These are phyloP conservation scores for Dreissena rostriformis DNA, from an alignment of 1,140 invertebrate species.

Conservation along the genomic window DNA sequence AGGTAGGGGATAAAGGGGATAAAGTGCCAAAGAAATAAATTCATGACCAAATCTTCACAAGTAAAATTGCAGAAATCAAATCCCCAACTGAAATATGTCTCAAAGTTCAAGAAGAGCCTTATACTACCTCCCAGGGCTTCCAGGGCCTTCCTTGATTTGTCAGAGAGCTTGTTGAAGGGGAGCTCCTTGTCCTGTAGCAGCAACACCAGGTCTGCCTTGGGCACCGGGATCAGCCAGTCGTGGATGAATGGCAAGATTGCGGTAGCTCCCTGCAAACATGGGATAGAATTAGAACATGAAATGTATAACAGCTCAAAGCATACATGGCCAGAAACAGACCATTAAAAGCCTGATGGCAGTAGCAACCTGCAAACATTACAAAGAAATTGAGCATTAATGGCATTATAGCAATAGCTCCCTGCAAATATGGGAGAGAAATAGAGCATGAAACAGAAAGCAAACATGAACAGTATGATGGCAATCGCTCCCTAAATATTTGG, in stretches of 20 bases:
- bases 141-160: conserved; percentile 22
- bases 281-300: no score
- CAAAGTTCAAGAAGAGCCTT: neutral
- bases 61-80: neutral
- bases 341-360: no score
- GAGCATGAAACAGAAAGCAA: no score
- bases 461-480: no score
- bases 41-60: neutral
- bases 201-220: conserved; percentile 23
- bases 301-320: no score
- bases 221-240: conserved; percentile 28
- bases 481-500: no score
- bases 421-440: no score
- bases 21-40: no score
- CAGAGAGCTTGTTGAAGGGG: conserved; percentile 9
- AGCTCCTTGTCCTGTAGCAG: conserved; percentile 45
- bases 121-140: neutral
- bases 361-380: neutral
- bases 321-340: no score
- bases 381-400: no score
- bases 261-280: conserved; percentile 22
- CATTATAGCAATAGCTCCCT: no score
- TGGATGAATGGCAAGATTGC: conserved; percentile 20
- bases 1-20: no score
- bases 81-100: neutral